Evolutionary conservation across 1,140 invertebrate genomes (phyloP).

Genomic region (Lasaia peninsularis): DNA sequence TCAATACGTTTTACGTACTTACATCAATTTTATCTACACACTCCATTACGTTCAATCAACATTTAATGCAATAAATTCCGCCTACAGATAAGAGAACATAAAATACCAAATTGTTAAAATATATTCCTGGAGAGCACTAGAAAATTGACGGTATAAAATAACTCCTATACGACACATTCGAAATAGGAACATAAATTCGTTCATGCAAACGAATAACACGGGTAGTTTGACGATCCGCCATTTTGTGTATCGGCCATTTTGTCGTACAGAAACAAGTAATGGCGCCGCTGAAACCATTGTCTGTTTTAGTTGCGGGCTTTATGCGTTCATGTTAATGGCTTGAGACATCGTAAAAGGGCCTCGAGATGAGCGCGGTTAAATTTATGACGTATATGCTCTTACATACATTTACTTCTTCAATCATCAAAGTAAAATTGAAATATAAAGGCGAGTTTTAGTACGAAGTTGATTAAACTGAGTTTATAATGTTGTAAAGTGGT

Average conservation of each 20-base stretch:
- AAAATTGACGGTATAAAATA: not conserved
- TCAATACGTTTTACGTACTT: no score
- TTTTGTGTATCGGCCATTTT: slow-evolving; percentile 28
- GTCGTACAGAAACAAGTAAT: slow-evolving; percentile 37
- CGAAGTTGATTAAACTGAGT: slow-evolving; percentile 2
- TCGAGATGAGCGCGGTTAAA: slow-evolving; percentile 23
- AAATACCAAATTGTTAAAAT: no score
- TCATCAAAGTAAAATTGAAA: slow-evolving; percentile 9
- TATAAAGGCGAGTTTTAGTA: slow-evolving; percentile 9
- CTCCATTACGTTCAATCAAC: no score
- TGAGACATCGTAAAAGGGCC: slow-evolving; percentile 32
- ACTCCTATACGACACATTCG: not conserved
- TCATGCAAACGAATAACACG: slow-evolving; percentile 9
- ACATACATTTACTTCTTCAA: slow-evolving; percentile 4
- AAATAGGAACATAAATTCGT: slow-evolving; percentile 4
- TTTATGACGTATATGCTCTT: slow-evolving; percentile 19
- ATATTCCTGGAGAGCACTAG: not conserved
- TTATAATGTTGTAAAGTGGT: slow-evolving; percentile 2
- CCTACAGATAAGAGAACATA: no score
- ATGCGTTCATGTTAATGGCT: slow-evolving; percentile 36
- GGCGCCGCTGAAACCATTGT: slow-evolving; percentile 34
- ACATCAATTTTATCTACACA: no score
- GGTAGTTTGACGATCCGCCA: slow-evolving; percentile 19
- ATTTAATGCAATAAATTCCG: no score
- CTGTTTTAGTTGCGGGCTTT: slow-evolving; percentile 35